Evolutionary conservation across 2,113 vertebrate species (phyloP), one percentile per base, ranked within the genome.

Genomic region (Epinephelus cyanopodus): DNA sequence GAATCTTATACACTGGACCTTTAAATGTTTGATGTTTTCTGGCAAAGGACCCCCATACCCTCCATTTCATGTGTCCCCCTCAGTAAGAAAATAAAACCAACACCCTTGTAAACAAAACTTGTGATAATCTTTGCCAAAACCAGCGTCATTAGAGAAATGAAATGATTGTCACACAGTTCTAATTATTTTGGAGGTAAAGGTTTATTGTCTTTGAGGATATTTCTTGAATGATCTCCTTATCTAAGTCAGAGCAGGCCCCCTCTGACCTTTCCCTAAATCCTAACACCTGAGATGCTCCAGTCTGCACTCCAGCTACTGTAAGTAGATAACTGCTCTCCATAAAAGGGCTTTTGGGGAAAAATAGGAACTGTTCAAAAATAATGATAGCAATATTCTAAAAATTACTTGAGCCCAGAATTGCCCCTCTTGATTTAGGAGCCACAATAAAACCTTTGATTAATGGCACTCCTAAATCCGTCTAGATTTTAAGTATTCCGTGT

Each of bases 351-450:
- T 63, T 45, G 27, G 76, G 64, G 77, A 53, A 45, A 85, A 85
- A 85, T 53, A 85, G 68, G 29, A 88, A 79, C 66, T 39, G 58
- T 76, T 85, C 71, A 80, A 81, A 87, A 84, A 81, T 90, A 87
- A 92, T 86, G 84, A 79, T 23, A 53, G 77, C 80, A 74, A 86
- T 90, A 85, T 87, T 86, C 83, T 74, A 82, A 85, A 90, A 87
- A 84, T 83, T 65, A 86, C 77, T 79, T 56, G 58, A 87, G 88
- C 77, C 45, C 67, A 80, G 60, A 85, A 83, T 86, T 76, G 68
- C 73, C 54, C 56, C n/a, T 77, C 70, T 90, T 90, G 85, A 92
- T 93, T 91, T 89, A 92, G 64, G 65, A 82, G 33, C 58, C 61
- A 64, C 78, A 77, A 61, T 88, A 73, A 88, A 86, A 70, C 23